Evolutionary conservation across 2,113 vertebrate genomes (phyloP).

Genomic region (Hyperopisus bebe): DNA sequence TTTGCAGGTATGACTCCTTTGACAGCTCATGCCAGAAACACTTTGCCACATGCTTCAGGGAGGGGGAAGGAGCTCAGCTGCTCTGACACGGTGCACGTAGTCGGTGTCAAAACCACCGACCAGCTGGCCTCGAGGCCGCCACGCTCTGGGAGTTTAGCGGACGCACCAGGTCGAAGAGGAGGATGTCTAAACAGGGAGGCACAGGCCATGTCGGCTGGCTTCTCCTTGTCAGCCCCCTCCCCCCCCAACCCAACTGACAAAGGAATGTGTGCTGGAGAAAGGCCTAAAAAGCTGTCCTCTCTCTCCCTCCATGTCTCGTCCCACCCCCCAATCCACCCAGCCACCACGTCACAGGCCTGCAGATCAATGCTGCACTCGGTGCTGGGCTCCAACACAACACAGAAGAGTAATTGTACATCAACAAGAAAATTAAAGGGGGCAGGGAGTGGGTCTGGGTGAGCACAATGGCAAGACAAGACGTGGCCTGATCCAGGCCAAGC

Average conservation of each 20-base stretch:
- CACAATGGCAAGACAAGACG: constrained; percentile 30
- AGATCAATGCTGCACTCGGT: background rate
- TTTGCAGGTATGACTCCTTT: background rate
- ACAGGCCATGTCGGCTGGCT: background rate
- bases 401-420: constrained; percentile 31
- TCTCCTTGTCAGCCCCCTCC: background rate
- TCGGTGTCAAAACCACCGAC: background rate
- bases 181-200: background rate
- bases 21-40: background rate
- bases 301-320: background rate
- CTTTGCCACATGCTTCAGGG: background rate
- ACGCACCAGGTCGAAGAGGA: background rate
- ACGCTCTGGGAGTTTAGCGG: background rate
- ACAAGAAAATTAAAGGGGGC: constrained; percentile 22
- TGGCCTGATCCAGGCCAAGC: constrained; percentile 26
- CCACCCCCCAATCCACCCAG: background rate
- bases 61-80: background rate
- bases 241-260: background rate
- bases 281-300: constrained; percentile 1
- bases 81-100: background rate
- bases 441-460: constrained; percentile 14
- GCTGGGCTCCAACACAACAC: constrained; percentile 3
- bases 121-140: background rate
- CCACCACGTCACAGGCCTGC: background rate
- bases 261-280: background rate